Conservation (phyloP, 2,113 vertebrate species). For the Peromyscus leucopus region DNA sequence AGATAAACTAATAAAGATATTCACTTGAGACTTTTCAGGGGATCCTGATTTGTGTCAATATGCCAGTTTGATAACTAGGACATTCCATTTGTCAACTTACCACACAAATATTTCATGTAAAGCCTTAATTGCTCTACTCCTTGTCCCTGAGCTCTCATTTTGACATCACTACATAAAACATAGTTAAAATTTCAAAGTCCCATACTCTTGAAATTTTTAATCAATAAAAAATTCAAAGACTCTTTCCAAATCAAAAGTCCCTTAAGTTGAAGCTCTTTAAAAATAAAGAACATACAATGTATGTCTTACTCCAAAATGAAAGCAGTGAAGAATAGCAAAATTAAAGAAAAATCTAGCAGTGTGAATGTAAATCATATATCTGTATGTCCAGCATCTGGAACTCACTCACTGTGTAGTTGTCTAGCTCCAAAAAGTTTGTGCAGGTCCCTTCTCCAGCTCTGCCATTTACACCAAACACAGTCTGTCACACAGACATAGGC, state of each 20-base stretch:
- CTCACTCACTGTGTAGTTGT: not conserved
- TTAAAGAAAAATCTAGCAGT: not conserved
- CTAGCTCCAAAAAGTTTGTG: not conserved
- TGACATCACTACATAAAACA: not conserved
- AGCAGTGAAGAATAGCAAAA: not conserved
- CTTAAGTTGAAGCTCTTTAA: not conserved
- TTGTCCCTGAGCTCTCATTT: not conserved
- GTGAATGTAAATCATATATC: not conserved
- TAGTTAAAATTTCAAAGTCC: not conserved
- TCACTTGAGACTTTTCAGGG: not conserved
- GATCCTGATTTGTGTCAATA: not conserved
- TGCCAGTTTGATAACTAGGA: not conserved
- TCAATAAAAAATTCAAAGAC: not conserved
- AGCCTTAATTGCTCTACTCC: not conserved
- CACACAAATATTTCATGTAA: not conserved
- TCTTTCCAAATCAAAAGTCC: not conserved
- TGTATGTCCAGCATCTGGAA: not conserved
- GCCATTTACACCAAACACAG: no score
- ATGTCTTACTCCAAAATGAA: not conserved
- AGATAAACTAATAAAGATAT: not conserved
- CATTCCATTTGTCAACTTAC: not conserved
- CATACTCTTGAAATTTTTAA: not conserved
- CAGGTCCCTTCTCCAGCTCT: not conserved
- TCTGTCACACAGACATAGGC: no score
- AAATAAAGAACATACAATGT: not conserved